Evolutionary conservation across 2,113 vertebrate genomes (phyloP).

Genomic region (Muntiacus reevesi): DNA sequence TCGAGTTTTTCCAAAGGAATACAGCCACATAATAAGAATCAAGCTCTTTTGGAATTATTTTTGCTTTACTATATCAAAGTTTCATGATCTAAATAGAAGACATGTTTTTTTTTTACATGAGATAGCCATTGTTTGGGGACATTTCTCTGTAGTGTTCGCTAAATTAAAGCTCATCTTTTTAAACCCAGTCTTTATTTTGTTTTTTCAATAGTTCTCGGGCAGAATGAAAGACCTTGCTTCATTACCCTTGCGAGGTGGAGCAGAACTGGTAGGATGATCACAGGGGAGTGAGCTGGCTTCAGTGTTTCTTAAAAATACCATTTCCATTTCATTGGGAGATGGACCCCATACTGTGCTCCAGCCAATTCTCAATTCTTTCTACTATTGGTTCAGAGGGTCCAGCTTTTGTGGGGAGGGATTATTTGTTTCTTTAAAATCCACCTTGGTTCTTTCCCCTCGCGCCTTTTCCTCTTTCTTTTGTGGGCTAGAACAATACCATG

Average conservation of each 20-base stretch:
- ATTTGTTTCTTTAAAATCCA: conserved; percentile 70
- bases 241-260: conserved; percentile 45
- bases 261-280: conserved; percentile 65
- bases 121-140: conserved; percentile 3
- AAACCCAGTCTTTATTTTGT: conserved; percentile 37
- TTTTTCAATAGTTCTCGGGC: conserved; percentile 32
- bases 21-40: conserved; percentile 3
- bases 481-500: conserved; percentile 53
- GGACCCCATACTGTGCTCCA: conserved; percentile 59
- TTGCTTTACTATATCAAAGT: not conserved
- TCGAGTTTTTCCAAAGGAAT: conserved; percentile 7
- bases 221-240: conserved; percentile 64
- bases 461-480: conserved; percentile 43
- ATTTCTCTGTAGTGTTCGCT: conserved; percentile 4
- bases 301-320: conserved; percentile 58
- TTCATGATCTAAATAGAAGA: conserved; percentile 35
- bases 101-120: not conserved
- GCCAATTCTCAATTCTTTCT: conserved; percentile 45
- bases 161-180: conserved; percentile 61
- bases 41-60: conserved; percentile 17
- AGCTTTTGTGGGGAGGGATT: conserved; percentile 65
- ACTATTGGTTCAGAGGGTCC: conserved; percentile 46
- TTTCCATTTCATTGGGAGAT: conserved; percentile 60
- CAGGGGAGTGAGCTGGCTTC: conserved; percentile 58
- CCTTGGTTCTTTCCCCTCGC: conserved; percentile 9